A percentile compares a stretch with the other conserved stretches of the same genome.
These are phyloP conservation scores for Lucilia sericata DNA, from an alignment of 1,140 invertebrate genomes.

Conservation along the genomic window DNA sequence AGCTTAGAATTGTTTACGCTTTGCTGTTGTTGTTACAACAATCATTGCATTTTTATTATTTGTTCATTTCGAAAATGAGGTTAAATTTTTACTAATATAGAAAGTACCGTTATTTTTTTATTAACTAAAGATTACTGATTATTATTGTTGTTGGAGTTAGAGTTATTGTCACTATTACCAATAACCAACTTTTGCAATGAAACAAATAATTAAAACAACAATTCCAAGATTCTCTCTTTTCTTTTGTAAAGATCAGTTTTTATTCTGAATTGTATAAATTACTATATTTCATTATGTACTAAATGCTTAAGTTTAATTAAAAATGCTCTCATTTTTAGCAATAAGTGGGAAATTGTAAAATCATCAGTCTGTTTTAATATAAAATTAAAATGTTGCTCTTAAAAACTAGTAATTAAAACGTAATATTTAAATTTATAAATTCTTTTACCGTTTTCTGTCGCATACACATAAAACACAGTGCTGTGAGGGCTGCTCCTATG, in stretches of 20 bases:
- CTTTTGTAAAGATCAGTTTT: neutral
- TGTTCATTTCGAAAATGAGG: neutral
- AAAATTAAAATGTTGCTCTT: neutral
- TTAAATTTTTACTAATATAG: conserved; percentile 22
- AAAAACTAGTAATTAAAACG: too few species aligned
- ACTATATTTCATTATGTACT: too few species aligned
- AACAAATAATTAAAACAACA: conserved; percentile 39
- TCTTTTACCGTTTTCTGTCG: conserved; percentile 74
- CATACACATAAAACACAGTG: conserved; percentile 82
- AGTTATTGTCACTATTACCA: neutral
- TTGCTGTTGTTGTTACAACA: neutral
- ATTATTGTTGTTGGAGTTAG: neutral
- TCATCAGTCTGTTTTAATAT: conserved; percentile 4
- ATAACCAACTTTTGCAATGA: neutral
- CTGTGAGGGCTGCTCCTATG: conserved; percentile 80
- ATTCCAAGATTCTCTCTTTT: conserved; percentile 10
- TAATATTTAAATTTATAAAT: neutral
- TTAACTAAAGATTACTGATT: neutral
- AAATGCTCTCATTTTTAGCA: neutral
- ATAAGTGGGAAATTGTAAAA: neutral
- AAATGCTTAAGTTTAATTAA: neutral
- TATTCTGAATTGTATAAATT: neutral
- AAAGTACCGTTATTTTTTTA: conserved; percentile 38
- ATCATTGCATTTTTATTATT: neutral
- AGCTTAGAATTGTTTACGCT: neutral